Evolutionary conservation across 2,888 invertebrate species (phyloP), one percentile per base, ranked within the genome.

Genomic region (Saturnia pavonia): DNA sequence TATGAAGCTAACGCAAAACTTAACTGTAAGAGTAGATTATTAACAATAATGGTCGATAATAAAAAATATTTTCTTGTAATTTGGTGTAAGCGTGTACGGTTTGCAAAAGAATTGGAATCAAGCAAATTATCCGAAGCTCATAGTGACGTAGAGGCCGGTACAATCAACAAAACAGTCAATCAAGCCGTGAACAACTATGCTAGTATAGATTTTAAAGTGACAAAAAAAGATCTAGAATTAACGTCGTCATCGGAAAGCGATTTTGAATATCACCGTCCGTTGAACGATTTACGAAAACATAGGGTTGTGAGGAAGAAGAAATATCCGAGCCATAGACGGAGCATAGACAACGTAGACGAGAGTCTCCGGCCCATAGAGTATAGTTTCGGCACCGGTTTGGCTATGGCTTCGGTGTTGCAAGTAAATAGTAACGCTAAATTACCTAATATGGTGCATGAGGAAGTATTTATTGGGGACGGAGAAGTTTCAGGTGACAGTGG

Each of bases 401-500:
- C 94, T 3, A 91, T 94, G 88, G 94, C 94, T 0, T 92, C 94
- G 0, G 85, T 94, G 71, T 79, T 94, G 72, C 92, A 92, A 75
- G 82, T 88, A 0, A 89, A 86, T 71, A 82, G 77, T 75, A 83
- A 79, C 48, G 76, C 78, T 0, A 84, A 82, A 71, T 78, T 88
- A 19, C 82, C 85, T 0, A 83, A 81, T 74, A 84, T 90, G 80
- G 84, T 80, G 0, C 79, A 82, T 1, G 94, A 94, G 71, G 93
- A 94, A 42, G 88, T 92, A 0, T 94, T 93, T 77, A 83, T 87
- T n/a, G 94, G 93, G 0, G 89, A 91, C 48, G 94, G 94, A 0
- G 92, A 94, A 68, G 91, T 94, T 0, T 93, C 93, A 0, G 80
- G 85, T n/a, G 94, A 94, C 68, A 94, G 94, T 74, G 94, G 94